Evolutionary conservation across 2,888 invertebrate species (phyloP).

Genomic region (Dendrolimus houi): DNA sequence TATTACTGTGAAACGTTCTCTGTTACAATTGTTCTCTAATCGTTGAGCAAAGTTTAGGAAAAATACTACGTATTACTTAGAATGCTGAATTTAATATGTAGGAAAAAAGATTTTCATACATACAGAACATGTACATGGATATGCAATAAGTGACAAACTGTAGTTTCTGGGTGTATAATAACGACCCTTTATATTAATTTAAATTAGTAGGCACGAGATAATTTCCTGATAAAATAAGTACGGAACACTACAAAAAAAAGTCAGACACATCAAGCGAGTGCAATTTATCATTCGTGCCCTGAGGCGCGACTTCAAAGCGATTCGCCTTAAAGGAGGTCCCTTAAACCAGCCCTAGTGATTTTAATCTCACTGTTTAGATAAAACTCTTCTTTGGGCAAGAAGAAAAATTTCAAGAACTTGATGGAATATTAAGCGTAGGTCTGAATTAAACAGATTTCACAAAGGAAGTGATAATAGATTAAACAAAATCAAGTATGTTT

Average conservation of each 20-base stretch:
- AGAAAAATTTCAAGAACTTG: slow-evolving; percentile 32
- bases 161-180: too few relatives aligned
- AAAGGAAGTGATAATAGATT: slow-evolving; percentile 18
- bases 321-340: slow-evolving; percentile 33
- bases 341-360: slow-evolving; percentile 45
- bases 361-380: slow-evolving; percentile 59
- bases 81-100: too few relatives aligned
- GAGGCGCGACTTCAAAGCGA: slow-evolving; percentile 45
- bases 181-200: too few relatives aligned
- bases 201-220: not conserved
- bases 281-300: slow-evolving; percentile 55
- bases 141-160: too few relatives aligned
- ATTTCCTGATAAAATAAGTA: not conserved
- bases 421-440: slow-evolving; percentile 32
- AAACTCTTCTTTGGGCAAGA: slow-evolving; percentile 26
- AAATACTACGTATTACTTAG: too few relatives aligned
- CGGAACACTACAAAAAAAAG: slow-evolving; percentile 34
- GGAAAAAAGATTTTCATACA: too few relatives aligned
- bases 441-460: slow-evolving; percentile 23
- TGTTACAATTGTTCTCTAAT: too few relatives aligned
- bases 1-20: too few relatives aligned
- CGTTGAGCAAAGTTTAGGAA: too few relatives aligned
- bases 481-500: not conserved
- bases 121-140: too few relatives aligned
- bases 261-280: slow-evolving; percentile 48